Evolutionary conservation across 2,113 vertebrate species (phyloP), one percentile per base, ranked within the genome.

Genomic region (Oenanthe melanoleuca): DNA sequence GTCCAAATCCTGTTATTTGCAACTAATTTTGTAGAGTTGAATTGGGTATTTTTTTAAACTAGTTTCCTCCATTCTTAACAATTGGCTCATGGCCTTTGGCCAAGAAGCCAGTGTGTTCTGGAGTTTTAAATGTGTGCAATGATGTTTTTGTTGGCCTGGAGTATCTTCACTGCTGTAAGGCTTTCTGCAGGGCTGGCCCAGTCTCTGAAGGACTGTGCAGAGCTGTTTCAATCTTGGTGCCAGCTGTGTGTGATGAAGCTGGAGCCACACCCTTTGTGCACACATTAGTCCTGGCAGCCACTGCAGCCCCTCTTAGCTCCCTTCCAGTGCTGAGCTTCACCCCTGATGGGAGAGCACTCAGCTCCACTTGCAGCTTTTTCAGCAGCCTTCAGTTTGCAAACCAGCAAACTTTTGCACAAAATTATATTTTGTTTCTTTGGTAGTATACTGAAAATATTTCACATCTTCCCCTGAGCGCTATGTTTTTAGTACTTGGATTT

Each of bases 91-190:
- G 79, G 61, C n/a, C 38, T 81, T n/a, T 71, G 60, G 57, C 87
- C 89, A 93, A 86, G 81, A 72, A 91, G 44, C 29, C 20, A 12
- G 11, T 5, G 40, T 45, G 81, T 81, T 90, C 86, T 60, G 37
- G 31, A 59, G 72, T 65, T 86, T 65, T 69, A 33, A 59, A 66
- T 60, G 49, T 34, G 59, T 38, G 18, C 69, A 84, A 1, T 1
- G 13, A n/a, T 70, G 66, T 86, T 97, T 95, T 72, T 93, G 26
- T 89, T 88, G 88, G 83, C 77, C 33, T 5, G 8, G 22, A 71
- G 29, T 26, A 9, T 28, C 88, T 63, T 82, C 45, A 44, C 64
- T 71, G 38, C 22, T 66, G 29, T 25, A 42, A 78, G 72, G 88
- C 34, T 65, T 82, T 83, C 56, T 89, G 60, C 49, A 57, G 67